These are phyloP conservation scores for Rhipidura dahli DNA, from an alignment of 2,113 vertebrate species.

Conservation along the genomic window DNA sequence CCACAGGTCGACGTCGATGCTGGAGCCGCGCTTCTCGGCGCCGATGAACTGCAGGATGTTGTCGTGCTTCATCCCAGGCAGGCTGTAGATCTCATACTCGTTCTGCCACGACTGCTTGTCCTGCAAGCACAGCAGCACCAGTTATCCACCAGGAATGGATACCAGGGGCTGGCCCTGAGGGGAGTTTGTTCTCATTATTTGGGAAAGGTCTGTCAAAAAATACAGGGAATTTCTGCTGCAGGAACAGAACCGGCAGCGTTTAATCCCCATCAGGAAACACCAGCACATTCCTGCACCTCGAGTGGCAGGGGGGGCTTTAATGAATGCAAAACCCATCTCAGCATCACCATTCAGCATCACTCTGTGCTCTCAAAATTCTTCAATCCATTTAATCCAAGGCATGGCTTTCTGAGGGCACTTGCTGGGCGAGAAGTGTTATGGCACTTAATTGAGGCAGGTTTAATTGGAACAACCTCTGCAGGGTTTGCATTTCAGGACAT, in stretches of 20 bases:
- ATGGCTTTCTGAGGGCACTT: not conserved
- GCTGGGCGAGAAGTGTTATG: not conserved
- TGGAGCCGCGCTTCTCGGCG: constrained; percentile 92
- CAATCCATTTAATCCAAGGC: not conserved
- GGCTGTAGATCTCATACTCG: constrained; percentile 94
- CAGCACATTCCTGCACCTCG: not conserved
- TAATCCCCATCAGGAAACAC: not conserved
- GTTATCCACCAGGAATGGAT: fast-evolving
- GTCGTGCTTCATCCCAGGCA: constrained; percentile 97
- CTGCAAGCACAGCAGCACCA: constrained; percentile 53
- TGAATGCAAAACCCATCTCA: not conserved
- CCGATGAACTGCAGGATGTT: constrained; percentile 95
- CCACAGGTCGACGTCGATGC: constrained; percentile 95
- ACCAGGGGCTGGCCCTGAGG: fast-evolving
- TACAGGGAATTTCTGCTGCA: fast-evolving
- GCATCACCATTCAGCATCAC: fast-evolving
- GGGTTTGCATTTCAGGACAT: not conserved
- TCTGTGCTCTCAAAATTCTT: fast-evolving
- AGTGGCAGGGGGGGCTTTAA: not conserved
- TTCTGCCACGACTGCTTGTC: constrained; percentile 99
- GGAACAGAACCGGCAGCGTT: not conserved
- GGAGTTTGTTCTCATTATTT: not conserved
- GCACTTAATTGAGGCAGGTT: not conserved
- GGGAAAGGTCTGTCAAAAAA: fast-evolving
- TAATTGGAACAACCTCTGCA: not conserved